phyloP scores from a whole-genome alignment of 2,113 vertebrate genomes.

The Pteronura brasiliensis region DNA sequence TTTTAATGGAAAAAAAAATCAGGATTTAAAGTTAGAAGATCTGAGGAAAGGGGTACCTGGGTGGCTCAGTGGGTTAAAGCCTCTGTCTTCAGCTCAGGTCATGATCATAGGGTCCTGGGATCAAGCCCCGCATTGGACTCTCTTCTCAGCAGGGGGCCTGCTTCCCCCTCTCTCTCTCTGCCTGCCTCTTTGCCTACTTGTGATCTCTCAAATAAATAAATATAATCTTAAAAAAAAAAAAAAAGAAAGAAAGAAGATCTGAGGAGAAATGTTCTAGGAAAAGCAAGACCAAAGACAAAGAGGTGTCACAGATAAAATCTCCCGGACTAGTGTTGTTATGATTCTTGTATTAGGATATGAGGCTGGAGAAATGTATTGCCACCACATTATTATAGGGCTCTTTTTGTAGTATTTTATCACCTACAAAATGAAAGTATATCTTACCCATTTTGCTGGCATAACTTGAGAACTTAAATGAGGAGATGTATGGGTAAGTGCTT shows the following conservation, averaged over 20 bases:
- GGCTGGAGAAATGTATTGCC: background rate
- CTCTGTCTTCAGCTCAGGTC: no score
- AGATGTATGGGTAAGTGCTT: background rate
- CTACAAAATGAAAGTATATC: background rate
- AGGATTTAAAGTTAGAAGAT: background rate
- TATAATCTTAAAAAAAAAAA: background rate
- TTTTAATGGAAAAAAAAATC: background rate
- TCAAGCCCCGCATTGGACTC: no score
- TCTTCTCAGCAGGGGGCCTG: no score
- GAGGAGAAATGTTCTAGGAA: no score
- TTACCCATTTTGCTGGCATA: background rate
- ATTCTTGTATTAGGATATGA: background rate
- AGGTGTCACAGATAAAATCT: background rate
- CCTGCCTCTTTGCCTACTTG: no score
- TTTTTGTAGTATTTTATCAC: background rate
- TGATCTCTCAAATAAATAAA: no score
- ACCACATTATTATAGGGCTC: background rate
- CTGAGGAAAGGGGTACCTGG: no score
- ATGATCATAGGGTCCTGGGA: no score
- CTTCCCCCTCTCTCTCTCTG: no score
- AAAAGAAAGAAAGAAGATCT: background rate
- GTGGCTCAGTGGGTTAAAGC: no score
- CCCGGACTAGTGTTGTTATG: background rate
- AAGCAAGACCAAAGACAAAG: background rate
- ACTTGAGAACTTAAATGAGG: background rate